phyloP scores from a whole-genome alignment of 2,888 invertebrate genomes.

The Caenorhabditis afra region DNA sequence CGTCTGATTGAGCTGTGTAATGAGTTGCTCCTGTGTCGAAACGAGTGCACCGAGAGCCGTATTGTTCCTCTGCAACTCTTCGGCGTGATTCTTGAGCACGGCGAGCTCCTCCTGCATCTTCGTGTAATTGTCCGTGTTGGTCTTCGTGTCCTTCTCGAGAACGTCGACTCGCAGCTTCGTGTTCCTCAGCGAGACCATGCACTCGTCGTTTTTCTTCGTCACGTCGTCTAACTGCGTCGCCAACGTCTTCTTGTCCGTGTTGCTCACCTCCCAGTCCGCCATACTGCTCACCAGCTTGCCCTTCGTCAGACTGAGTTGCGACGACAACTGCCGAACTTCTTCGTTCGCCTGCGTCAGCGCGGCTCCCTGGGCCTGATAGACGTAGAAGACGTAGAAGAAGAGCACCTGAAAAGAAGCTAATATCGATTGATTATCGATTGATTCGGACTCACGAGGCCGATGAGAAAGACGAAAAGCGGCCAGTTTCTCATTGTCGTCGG shows the following conservation, averaged over 20 bases:
- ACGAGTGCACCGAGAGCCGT: constrained; percentile 47
- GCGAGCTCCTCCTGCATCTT: constrained; percentile 50
- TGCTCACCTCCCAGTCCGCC: constrained; percentile 47
- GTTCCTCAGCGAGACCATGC: constrained; percentile 44
- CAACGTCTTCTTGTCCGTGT: constrained; percentile 28
- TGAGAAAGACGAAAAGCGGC: constrained; percentile 70
- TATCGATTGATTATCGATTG: background rate
- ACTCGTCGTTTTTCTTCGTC: constrained; percentile 45
- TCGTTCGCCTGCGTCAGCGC: constrained; percentile 41
- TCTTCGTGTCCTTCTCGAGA: constrained; percentile 50
- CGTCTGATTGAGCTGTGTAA: constrained; percentile 62
- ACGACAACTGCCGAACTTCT: constrained; percentile 42
- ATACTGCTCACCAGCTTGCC: constrained; percentile 52
- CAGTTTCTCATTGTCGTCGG: constrained; percentile 69
- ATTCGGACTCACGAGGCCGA: constrained; percentile 62
- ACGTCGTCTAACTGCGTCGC: constrained; percentile 38
- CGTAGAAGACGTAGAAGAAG: constrained; percentile 60
- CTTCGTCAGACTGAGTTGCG: constrained; percentile 48
- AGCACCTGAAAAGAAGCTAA: constrained; percentile 37
- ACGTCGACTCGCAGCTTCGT: constrained; percentile 52
- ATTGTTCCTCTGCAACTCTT: constrained; percentile 54
- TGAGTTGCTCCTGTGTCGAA: constrained; percentile 55
- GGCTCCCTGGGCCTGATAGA: constrained; percentile 58
- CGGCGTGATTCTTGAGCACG: constrained; percentile 15
- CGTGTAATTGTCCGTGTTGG: constrained; percentile 39